phyloP scores from a whole-genome alignment of 2,888 invertebrate species.

The Zhengitettix transpicula region DNA sequence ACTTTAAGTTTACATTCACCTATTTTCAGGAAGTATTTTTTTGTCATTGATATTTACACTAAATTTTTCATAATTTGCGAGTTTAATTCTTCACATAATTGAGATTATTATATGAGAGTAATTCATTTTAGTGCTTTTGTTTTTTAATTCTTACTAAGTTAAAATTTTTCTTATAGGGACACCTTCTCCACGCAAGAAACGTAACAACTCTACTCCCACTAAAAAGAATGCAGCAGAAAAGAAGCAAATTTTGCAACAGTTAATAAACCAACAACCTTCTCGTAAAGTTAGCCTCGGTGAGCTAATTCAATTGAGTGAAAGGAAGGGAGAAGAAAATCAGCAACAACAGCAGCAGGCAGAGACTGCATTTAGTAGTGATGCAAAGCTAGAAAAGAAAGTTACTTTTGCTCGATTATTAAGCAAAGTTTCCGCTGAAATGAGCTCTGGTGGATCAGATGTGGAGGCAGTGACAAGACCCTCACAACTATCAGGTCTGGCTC shows the following conservation, averaged over 20 bases:
- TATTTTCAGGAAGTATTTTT: too few relatives aligned
- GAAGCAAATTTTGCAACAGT: constrained; percentile 60
- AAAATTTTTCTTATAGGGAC: constrained; percentile 35
- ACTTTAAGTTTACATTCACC: too few relatives aligned
- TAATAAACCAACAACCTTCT: constrained; percentile 46
- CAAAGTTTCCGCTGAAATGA: constrained; percentile 63
- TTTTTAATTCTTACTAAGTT: background rate
- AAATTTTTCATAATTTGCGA: too few relatives aligned
- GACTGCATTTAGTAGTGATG: constrained; percentile 27
- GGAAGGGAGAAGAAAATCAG: constrained; percentile 29
- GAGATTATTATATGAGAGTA: too few relatives aligned
- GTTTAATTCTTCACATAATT: too few relatives aligned
- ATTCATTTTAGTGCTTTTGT: too few relatives aligned
- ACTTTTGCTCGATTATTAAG: constrained; percentile 57
- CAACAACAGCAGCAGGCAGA: constrained; percentile 21
- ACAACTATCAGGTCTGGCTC: constrained; percentile 13
- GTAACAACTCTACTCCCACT: constrained; percentile 62
- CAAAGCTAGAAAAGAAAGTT: constrained; percentile 57
- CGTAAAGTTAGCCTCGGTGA: constrained; percentile 54
- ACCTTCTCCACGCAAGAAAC: constrained; percentile 60
- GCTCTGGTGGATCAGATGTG: constrained; percentile 53
- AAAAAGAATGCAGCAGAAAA: constrained; percentile 62
- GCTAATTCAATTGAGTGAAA: constrained; percentile 55
- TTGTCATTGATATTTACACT: too few relatives aligned
- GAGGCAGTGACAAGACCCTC: constrained; percentile 22